Evolutionary conservation across 2,888 invertebrate genomes (phyloP).

Genomic region (Apamea crenata): DNA sequence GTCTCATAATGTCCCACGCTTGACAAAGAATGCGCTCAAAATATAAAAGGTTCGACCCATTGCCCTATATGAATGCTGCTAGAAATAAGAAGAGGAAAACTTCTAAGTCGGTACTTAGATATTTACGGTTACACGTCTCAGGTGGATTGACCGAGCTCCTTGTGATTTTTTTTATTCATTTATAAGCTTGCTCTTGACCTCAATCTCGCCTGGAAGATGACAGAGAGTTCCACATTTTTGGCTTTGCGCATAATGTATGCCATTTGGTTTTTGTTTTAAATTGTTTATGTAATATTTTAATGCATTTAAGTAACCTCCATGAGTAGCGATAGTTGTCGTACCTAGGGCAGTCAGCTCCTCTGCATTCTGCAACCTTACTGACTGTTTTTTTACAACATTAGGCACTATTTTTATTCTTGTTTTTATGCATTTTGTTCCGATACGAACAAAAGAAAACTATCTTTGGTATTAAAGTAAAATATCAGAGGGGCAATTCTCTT

Average conservation of each 20-base stretch:
- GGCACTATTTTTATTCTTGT: too few relatives aligned
- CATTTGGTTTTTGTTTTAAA: too few relatives aligned
- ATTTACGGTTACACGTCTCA: slow-evolving; percentile 25
- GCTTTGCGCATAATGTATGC: too few relatives aligned
- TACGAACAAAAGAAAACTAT: too few relatives aligned
- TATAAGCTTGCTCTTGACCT: neutral
- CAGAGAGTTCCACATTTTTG: neutral
- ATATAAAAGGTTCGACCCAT: slow-evolving; percentile 65
- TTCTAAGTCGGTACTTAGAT: slow-evolving; percentile 7
- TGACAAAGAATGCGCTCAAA: slow-evolving; percentile 58
- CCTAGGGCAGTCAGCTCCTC: too few relatives aligned
- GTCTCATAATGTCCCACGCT: slow-evolving; percentile 35
- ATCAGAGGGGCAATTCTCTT: too few relatives aligned
- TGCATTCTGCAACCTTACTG: neutral
- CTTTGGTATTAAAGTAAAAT: too few relatives aligned
- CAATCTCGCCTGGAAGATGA: neutral
- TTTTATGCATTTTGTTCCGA: too few relatives aligned
- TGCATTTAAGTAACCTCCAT: neutral
- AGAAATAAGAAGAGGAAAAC: slow-evolving; percentile 32
- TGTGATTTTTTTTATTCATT: neutral
- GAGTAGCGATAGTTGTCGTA: neutral
- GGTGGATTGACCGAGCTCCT: neutral
- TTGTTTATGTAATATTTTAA: too few relatives aligned
- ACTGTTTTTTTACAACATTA: neutral
- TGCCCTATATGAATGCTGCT: slow-evolving; percentile 56